Percentiles rank a stretch among this genome's conserved stretches.
These are phyloP conservation scores for Alcis repandata DNA, from an alignment of 2,888 invertebrate genomes.

Conservation along the genomic window DNA sequence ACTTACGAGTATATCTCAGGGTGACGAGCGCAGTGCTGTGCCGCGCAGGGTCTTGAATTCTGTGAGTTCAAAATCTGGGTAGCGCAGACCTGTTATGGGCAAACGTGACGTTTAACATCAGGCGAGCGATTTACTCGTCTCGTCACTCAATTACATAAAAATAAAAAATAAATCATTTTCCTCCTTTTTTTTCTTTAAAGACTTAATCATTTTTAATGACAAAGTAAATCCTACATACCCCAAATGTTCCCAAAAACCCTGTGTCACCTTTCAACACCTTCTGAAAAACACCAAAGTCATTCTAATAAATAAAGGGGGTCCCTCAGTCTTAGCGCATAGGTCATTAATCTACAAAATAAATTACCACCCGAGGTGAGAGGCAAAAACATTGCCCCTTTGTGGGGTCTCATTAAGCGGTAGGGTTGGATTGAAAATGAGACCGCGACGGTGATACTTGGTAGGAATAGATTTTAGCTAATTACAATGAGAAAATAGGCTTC, in stretches of 20 bases:
- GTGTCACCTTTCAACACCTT: conserved; percentile 14
- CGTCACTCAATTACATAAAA: too few relatives aligned
- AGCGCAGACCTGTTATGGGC: too few relatives aligned
- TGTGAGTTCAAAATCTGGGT: too few relatives aligned
- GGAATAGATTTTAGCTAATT: too few relatives aligned
- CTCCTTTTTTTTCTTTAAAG: too few relatives aligned
- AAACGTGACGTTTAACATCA: too few relatives aligned
- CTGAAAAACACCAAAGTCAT: conserved; percentile 14
- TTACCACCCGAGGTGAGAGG: conserved; percentile 32
- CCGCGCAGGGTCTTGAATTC: too few relatives aligned
- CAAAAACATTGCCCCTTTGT: conserved; percentile 11
- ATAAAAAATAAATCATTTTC: too few relatives aligned
- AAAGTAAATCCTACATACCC: not conserved
- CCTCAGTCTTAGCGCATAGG: conserved; percentile 16
- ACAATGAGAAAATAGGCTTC: not conserved
- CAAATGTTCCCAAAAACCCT: conserved; percentile 8
- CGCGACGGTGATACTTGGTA: too few relatives aligned
- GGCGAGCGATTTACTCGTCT: too few relatives aligned
- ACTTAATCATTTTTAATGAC: not conserved
- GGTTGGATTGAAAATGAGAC: conserved; percentile 15
- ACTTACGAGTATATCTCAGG: too few relatives aligned
- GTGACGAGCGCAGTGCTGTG: too few relatives aligned
- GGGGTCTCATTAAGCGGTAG: conserved; percentile 18
- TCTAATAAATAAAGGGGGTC: conserved; percentile 15
- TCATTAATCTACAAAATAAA: conserved; percentile 43